Base-by-base conservation (phyloP, 2,888 invertebrate species). In the Mylabris sibirica region DNA sequence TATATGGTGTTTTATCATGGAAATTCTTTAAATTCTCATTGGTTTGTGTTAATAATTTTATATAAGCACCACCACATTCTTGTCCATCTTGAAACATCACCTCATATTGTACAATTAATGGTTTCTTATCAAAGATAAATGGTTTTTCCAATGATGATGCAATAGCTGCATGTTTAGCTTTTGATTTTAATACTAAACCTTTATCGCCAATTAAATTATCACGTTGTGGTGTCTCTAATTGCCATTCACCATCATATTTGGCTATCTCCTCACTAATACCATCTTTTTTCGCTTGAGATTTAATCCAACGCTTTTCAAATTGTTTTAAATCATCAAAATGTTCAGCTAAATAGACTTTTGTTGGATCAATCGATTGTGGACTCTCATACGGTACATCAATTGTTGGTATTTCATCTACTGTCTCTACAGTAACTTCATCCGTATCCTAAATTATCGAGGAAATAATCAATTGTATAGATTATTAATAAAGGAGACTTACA, bases 61-160 rank as follows among this genome's bases (percentile, higher is more conserved):
- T 87, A 84, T 99, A 99, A 9, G 98, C 97, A 11, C 99, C 99
- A 60, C 99, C 99, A 85, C 99, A 99, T 84, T 98, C 98, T 86
- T 98, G 97, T 0, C 98, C 98, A 80, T 97, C 96, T 90, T 99
- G 92, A 73, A 97, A 93, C 68, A 92, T 92, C 5, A 81, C 81
- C 88, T 96, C 96, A 87, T 96, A 99, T 85, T 99, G 99, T 3
- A 98, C 93, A 70, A 99, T 88, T 49, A 95, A 84, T 0, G 96
- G 95, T 79, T 93, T 95, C 67, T 91, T 89, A 60, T 87, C 87
- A 84, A 99, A 99, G 63, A 91, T 89, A 84, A 97, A 98, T 0
- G 93, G 93, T 81, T 89, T 91, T 67, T 87, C 88, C 17, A 99
- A 86, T 35, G 89, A 88, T 3, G 95, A 88, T 1, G 98, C 89